Percentiles rank a stretch among this genome's conserved stretches.
Conservation (phyloP, 2,888 invertebrate species). For the Tachina fera region DNA sequence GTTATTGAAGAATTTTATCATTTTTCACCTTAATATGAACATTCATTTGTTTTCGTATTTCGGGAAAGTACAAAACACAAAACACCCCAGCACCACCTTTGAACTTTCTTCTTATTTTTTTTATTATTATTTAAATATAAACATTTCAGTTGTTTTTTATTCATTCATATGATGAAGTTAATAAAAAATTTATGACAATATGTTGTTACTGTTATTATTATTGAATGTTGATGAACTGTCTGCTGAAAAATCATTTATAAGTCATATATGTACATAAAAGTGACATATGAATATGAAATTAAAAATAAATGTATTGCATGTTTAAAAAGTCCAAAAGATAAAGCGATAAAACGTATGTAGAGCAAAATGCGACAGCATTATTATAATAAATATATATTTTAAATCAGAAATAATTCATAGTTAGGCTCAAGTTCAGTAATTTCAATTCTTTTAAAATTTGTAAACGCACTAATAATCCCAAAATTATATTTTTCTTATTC, state of each 20-base stretch:
- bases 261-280: constrained; percentile 45
- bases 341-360: constrained; percentile 31
- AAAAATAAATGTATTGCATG: constrained; percentile 58
- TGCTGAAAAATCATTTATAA: constrained; percentile 66
- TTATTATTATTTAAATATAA: constrained; percentile 6
- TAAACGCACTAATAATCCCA: too few relatives aligned
- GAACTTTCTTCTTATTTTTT: constrained; percentile 13
- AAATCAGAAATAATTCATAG: too few relatives aligned
- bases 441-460: too few relatives aligned
- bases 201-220: constrained; percentile 62
- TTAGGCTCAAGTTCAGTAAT: too few relatives aligned
- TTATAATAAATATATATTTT: neutral
- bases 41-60: constrained; percentile 40
- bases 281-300: constrained; percentile 60
- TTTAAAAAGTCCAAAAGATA: constrained; percentile 20
- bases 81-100: constrained; percentile 35
- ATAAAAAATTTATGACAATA: constrained; percentile 70
- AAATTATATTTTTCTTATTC: too few relatives aligned
- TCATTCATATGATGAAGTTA: constrained; percentile 51
- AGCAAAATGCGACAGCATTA: neutral
- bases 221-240: constrained; percentile 72
- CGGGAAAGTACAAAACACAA: constrained; percentile 15
- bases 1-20: constrained; percentile 65
- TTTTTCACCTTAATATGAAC: constrained; percentile 69
- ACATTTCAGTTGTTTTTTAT: constrained; percentile 32